Evolutionary conservation across 2,888 invertebrate species (phyloP), one percentile per base, ranked within the genome.

Genomic region (Esperia sulphurella): DNA sequence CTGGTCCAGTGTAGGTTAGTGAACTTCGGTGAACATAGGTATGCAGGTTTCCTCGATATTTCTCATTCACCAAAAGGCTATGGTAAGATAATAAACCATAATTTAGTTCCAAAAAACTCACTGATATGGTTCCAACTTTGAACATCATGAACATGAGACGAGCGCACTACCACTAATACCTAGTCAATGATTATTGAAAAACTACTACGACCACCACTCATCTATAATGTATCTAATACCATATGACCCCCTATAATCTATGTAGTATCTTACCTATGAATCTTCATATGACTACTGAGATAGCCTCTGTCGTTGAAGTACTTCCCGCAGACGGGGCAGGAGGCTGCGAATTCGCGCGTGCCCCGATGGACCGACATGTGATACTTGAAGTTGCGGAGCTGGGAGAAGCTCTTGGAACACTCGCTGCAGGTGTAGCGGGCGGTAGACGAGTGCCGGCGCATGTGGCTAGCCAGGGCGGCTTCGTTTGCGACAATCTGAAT

Each of bases 211-310:
- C n/a, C n/a, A n/a, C n/a, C n/a, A n/a, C n/a, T n/a, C n/a, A n/a
- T n/a, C n/a, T n/a, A 21, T 21, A 5, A 21, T 21, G 21, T 21
- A n/a, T 21, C 3, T 5, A 21, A 21, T 21, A 21, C 21, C 21
- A 21, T 21, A 21, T 2, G 21, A 21, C 21, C 2, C 21, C 21
- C 5, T 3, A 5, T 3, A 5, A 2, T 33, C 10, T 3, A 4
- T 8, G 33, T n/a, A n/a, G 37, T 40, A 7, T 35, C 29, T 46
- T 49, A 92, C 87, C 92, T 92, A 79, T 96, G 96, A 59, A 96
- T 96, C 83, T 96, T 96, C 93, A 96, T 93, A 73, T 96, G 96
- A 57, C 95, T 95, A 79, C 95, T 95, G 8, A 96, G 90, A 72
- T 96, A 96, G 33, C 96, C 95, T 59, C 94, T 92, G 67, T 96